Evolutionary conservation across 2,797 vertebrate genomes (phyloP), one percentile per base, ranked within the genome.

Genomic region (Hippocampus kuda): DNA sequence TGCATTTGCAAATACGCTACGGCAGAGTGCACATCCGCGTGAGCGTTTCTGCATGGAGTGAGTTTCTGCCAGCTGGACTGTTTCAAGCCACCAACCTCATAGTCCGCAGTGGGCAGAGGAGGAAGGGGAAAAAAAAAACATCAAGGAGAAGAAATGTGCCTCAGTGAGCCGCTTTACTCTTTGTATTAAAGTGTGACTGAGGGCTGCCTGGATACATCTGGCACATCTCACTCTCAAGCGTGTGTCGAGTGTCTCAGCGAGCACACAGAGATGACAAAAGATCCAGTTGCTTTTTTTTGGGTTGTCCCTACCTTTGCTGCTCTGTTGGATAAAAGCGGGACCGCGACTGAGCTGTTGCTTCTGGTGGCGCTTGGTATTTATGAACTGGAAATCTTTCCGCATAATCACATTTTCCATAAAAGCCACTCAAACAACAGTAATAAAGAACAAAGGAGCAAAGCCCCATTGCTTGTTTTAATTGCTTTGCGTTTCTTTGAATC

Each of bases 251-350:
- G 18, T 51, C 49, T 51, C 20, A 2, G 49, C 1, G 16, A 51
- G 7, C 18, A 7, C 48, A 2, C 18, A 22, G 1, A 22, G 49
- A 22, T 20, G 18, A 8, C 2, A 51, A 51, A 49, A 51, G 1
- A 20, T 51, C 4, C 49, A 20, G 18, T 51, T 22, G 49, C 49
- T 51, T 51, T 51, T 49, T 51, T 5, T 18, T 20, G 30, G 30
- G 30, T 30, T 30, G 30, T 30, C 30, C 30, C 30, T 30, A 30
- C 30, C 30, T 78, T 76, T 73, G 76, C 62, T 1, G 26, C 59
- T 49, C 65, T 74, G 73, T 44, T 69, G n/a, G 67, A 79, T 64
- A 77, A 74, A 64, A 38, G 71, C 70, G 10, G 65, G 11, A 16
- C 12, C 24, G 4, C 1, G 22, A 27, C 59, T 27, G 60, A 62